phyloP scores from a whole-genome alignment of 2,888 invertebrate genomes.

The Ctena decussata region DNA sequence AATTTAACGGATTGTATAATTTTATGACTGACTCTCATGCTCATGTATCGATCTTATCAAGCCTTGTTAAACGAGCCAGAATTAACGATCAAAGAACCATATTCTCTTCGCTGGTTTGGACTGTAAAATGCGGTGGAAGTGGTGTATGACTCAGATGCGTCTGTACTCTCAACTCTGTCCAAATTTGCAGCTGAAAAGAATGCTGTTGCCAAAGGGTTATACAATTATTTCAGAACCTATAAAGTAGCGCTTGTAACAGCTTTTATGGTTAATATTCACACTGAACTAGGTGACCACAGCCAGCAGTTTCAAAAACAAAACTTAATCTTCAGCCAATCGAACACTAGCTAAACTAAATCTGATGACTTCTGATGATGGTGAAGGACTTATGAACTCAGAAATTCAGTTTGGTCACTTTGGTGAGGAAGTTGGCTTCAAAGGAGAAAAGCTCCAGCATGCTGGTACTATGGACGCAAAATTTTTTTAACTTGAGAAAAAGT shows the following conservation, averaged over 20 bases:
- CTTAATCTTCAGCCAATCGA: slow-evolving; percentile 42
- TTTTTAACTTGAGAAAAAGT: slow-evolving; percentile 16
- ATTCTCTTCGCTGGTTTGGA: slow-evolving; percentile 57
- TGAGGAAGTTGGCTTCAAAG: background rate
- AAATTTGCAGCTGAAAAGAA: slow-evolving; percentile 49
- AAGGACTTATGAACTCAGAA: background rate
- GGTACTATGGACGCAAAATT: slow-evolving; percentile 31
- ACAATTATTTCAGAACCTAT: slow-evolving; percentile 45
- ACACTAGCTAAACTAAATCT: slow-evolving; percentile 8
- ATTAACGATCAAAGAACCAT: slow-evolving; percentile 54
- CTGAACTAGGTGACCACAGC: slow-evolving; percentile 30
- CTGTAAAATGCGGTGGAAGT: slow-evolving; percentile 53
- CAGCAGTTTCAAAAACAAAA: slow-evolving; percentile 45
- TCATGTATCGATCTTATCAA: slow-evolving; percentile 37
- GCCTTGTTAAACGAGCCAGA: slow-evolving; percentile 51
- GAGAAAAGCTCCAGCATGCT: slow-evolving; percentile 22
- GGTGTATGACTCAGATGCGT: slow-evolving; percentile 42
- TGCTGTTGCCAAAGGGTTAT: slow-evolving; percentile 35
- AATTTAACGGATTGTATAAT: slow-evolving; percentile 48
- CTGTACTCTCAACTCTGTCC: slow-evolving; percentile 51
- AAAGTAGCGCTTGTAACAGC: slow-evolving; percentile 42
- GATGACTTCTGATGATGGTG: slow-evolving; percentile 5
- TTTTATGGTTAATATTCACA: slow-evolving; percentile 57
- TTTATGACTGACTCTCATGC: slow-evolving; percentile 52
- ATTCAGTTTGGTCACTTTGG: background rate